Evolutionary conservation across 2,113 vertebrate species (phyloP).

Genomic region (Sorex fumeus): DNA sequence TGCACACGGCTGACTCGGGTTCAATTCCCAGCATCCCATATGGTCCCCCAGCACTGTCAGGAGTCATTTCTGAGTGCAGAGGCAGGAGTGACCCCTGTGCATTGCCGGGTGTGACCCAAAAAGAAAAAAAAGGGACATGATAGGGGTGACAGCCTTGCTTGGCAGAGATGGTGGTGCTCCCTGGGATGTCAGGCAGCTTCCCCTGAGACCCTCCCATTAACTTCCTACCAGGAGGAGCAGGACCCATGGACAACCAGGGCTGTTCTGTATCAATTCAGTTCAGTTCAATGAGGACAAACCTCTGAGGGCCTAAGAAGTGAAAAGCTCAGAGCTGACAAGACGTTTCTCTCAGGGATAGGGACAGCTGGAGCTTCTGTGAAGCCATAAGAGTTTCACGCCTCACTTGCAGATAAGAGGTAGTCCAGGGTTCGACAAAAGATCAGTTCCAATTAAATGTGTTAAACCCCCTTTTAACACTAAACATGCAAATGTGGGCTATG

Average conservation of each 20-base stretch:
- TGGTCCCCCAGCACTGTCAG: too few relatives aligned
- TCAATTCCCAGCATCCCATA: too few relatives aligned
- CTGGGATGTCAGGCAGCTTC: neutral
- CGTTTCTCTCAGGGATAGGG: neutral
- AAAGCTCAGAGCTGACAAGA: neutral
- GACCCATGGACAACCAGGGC: neutral
- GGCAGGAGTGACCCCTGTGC: too few relatives aligned
- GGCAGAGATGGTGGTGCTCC: neutral
- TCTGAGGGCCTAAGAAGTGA: neutral
- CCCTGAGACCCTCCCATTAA: neutral
- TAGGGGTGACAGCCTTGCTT: neutral
- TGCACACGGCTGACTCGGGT: too few relatives aligned
- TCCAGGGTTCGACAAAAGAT: neutral
- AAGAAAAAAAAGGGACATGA: neutral
- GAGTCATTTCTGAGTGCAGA: too few relatives aligned
- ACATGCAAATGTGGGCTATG: neutral
- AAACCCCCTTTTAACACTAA: constrained; percentile 20
- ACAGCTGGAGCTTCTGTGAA: neutral
- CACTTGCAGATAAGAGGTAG: neutral
- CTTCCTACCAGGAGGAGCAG: neutral
- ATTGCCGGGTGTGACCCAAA: too few relatives aligned
- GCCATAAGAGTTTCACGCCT: neutral
- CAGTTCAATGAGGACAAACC: neutral
- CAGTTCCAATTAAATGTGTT: constrained; percentile 4
- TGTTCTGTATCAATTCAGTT: neutral